Percentiles rank a stretch among this genome's conserved stretches.
Evolutionary conservation across 2,797 vertebrate species (phyloP).

Genomic region (Knipowitschia caucasica): DNA sequence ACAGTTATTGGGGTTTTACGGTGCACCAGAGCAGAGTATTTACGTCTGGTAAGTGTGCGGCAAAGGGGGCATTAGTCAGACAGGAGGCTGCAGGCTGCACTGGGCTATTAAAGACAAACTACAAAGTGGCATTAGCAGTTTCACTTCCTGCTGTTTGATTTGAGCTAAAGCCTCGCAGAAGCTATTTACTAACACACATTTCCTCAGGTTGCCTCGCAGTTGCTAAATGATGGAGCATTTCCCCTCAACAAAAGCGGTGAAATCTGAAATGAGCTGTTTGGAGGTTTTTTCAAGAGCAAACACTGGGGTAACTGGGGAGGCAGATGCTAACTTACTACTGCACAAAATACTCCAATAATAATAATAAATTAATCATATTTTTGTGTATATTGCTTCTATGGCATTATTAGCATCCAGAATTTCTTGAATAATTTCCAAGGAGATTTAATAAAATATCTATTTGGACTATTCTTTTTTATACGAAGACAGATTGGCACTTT

Average conservation of each 20-base stretch:
- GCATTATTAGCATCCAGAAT: too few species aligned
- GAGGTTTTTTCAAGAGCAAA: too few species aligned
- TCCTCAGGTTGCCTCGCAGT: neutral
- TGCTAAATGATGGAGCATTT: neutral
- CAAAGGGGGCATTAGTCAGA: slow-evolving; percentile 25
- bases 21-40: slow-evolving; percentile 14
- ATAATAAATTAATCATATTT: too few species aligned
- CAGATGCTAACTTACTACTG: too few species aligned
- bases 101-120: slow-evolving; percentile 15
- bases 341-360: too few species aligned
- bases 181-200: slow-evolving; percentile 2
- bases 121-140: slow-evolving; percentile 9
- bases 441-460: too few species aligned
- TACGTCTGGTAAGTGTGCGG: slow-evolving; percentile 15
- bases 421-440: too few species aligned
- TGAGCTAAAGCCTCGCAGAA: neutral
- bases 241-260: neutral
- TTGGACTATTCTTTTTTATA: too few species aligned
- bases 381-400: too few species aligned
- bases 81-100: slow-evolving; percentile 8
- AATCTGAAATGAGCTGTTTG: neutral
- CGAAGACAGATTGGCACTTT: too few species aligned
- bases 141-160: slow-evolving; percentile 1
- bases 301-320: too few species aligned
- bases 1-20: slow-evolving; percentile 31